Percentiles rank a stretch among this genome's conserved stretches.
These are phyloP conservation scores for Ennomos quercinarius DNA, from an alignment of 2,888 invertebrate species.

Conservation along the genomic window DNA sequence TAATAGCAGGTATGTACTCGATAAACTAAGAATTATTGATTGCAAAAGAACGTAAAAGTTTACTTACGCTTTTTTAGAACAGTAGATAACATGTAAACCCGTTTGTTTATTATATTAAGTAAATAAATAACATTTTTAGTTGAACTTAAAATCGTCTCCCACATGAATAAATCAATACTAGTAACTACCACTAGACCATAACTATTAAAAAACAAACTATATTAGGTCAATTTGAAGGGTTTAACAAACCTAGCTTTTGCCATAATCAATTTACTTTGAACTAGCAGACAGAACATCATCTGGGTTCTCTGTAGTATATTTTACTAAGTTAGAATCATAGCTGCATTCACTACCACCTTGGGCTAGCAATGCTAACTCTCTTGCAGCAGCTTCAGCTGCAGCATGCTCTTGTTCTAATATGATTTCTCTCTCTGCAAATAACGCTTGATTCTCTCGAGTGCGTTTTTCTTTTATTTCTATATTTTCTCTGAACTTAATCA, in stretches of 20 bases:
- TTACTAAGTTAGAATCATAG: slow-evolving; percentile 71
- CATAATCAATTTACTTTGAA: slow-evolving; percentile 46
- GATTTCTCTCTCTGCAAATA: slow-evolving; percentile 65
- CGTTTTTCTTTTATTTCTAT: slow-evolving; percentile 66
- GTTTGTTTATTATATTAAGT: background rate
- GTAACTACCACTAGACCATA: background rate
- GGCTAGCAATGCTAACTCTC: slow-evolving; percentile 58
- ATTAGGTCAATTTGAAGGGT: background rate
- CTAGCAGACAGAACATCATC: slow-evolving; percentile 53
- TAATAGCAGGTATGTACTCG: too few relatives aligned
- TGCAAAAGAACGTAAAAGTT: too few relatives aligned
- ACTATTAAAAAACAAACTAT: slow-evolving; percentile 1
- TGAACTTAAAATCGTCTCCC: slow-evolving; percentile 11
- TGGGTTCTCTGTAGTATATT: slow-evolving; percentile 57
- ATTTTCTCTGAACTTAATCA: slow-evolving; percentile 72
- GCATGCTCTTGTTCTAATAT: slow-evolving; percentile 65
- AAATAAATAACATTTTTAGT: background rate
- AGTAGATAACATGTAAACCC: too few relatives aligned
- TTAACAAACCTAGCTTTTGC: background rate
- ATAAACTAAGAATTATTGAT: too few relatives aligned
- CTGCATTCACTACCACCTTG: slow-evolving; percentile 74
- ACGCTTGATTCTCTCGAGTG: slow-evolving; percentile 62
- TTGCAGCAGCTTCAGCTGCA: slow-evolving; percentile 64
- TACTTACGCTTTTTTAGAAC: too few relatives aligned
- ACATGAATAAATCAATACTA: background rate